Base-by-base conservation (phyloP, 2,888 invertebrate species). In the Ctena decussata region DNA sequence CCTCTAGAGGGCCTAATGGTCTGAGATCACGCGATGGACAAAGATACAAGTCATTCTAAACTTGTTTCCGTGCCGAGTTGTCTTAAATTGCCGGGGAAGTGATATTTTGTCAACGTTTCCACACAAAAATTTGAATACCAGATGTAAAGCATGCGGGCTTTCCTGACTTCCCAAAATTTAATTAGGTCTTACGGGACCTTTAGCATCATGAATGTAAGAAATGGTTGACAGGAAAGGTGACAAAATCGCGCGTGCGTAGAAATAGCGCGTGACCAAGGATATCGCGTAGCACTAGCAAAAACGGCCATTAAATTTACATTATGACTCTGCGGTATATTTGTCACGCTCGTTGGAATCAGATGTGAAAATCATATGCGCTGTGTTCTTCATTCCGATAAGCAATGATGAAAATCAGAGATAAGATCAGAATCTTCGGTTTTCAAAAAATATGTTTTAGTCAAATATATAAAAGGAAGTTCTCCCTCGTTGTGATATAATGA, bases 1-100 rank as follows among this genome's bases (percentile, higher is more conserved):
- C 87, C 87, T 77, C 85, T n/a, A 32, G 87, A 85, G 87, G 78
- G 57, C 77, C 75, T 84, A 81, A 86, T 86, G 84, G 76, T 77
- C 69, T 44, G 71, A 75, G 74, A 73, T 70, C 74, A 78, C 83
- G 71, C 78, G 78, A 83, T 24, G 35, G 35, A 11, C 65, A 65
- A 32, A 5, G 65, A 65, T 65, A 35, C 35, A 65, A 65, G 65
- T 65, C 65, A 65, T 65, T 65, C 32, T 65, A 65, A 65, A 65
- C 65, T 65, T 35, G 65, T 65, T 65, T 65, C 65, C 65, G 65
- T 65, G 65, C 65, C 35, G 65, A 65, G 21, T n/a, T 65, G 35
- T 65, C 65, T 65, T 65, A 65, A 65, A 65, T 65, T 65, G 35
- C 35, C 11, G 65, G 5, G 35, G 24, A 65, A 65, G 65, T 65